Evolutionary conservation across 2,113 vertebrate genomes (phyloP).

Genomic region (Myrmophylax atrothorax): DNA sequence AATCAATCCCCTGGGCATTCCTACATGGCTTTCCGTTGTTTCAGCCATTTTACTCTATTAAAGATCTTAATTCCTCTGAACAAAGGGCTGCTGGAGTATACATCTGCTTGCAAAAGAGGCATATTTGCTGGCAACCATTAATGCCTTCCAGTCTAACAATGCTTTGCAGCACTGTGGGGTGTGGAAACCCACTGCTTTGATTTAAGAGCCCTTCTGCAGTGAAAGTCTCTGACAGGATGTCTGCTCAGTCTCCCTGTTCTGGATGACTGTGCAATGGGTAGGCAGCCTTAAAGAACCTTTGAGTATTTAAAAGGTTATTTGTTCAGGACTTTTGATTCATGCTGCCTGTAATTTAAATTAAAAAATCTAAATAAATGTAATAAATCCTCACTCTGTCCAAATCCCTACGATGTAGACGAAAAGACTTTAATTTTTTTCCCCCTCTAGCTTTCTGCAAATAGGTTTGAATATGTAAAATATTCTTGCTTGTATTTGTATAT

Average conservation of each 20-base stretch:
- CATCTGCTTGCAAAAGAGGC: background rate
- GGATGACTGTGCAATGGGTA: background rate
- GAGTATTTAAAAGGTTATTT: background rate
- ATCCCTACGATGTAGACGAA: background rate
- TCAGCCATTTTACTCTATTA: constrained; percentile 43
- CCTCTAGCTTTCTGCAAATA: background rate
- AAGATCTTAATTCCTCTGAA: constrained; percentile 24
- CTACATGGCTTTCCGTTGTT: constrained; percentile 24
- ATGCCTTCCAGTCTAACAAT: constrained; percentile 17
- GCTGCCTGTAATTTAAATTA: background rate
- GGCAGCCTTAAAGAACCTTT: constrained; percentile 9
- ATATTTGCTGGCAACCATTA: constrained; percentile 26
- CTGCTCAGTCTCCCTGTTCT: background rate
- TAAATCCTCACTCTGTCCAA: background rate
- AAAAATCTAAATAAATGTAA: background rate
- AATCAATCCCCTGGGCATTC: constrained; percentile 49
- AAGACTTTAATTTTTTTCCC: background rate
- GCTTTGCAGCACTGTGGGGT: background rate
- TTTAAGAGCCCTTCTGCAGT: background rate
- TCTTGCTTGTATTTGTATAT: background rate
- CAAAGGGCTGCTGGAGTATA: background rate
- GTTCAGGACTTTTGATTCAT: background rate
- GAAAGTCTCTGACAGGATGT: constrained; percentile 17
- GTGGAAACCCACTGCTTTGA: background rate
- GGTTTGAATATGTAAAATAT: background rate